Evolutionary conservation across 1,140 invertebrate species (phyloP), one percentile per base, ranked within the genome.

Genomic region (Melitaea cinxia): DNA sequence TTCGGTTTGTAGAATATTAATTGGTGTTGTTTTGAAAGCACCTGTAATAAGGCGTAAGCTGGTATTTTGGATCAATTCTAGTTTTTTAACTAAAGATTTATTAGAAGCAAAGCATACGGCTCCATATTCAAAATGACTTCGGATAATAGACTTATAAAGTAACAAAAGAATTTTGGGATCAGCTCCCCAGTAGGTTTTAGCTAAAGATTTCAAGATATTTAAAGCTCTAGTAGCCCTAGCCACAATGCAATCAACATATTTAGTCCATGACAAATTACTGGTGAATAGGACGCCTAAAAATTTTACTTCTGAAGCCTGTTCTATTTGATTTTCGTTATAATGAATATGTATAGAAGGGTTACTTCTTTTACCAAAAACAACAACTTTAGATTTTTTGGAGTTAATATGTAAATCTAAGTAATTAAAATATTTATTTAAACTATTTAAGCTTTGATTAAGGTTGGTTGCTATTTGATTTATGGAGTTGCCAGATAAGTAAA

Each of bases 81-180:
- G 47, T 19, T 55, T 55, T 12, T 10, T 7, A 19, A 55, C n/a
- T 10, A 55, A 39, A 19, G 10, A 39, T 39, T 1, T 28, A 49
- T 72, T 56, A 12, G 59, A 53, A 47, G 39, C 35, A 49, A 35
- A 65, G 60, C 47, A 72, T 23, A 64, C 9, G 21, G 62, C 63
- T 15, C 59, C 55, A 60, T 72, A 72, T 54, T 72, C 69, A 67
- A 72, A 72, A 26, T 72, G 55, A n/a, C 53, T 62, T 3, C 70
- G 33, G 49, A 72, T 56, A 15, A 72, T n/a, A 49, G 58, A 54
- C 37, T 72, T 72, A 28, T 72, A 72, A 21, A 72, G 26, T n/a
- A 42, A 61, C 14, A 64, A 33, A 10, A 72, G 45, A 50, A 72
- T 33, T 61, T 68, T 72, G 7, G 65, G 70, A 37, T 72, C 65